Evolutionary conservation across 2,113 vertebrate species (phyloP), one percentile per base, ranked within the genome.

Genomic region (Corynorhinus townsendii): DNA sequence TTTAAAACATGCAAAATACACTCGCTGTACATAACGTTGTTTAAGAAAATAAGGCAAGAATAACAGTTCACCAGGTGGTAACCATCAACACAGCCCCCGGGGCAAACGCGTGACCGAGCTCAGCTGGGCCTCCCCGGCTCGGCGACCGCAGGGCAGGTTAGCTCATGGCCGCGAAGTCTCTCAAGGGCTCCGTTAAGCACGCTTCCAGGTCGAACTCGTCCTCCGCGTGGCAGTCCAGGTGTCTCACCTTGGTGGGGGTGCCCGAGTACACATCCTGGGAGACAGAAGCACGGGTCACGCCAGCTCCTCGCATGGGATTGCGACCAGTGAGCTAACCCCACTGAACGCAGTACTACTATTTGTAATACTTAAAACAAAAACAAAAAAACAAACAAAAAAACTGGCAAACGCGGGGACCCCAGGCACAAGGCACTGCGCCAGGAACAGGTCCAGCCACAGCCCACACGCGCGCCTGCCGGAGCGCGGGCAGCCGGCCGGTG

Each of bases 161-260:
- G 97, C 98, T 98, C 96, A 96, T 96, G 91, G 97, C 93, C 4
- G 97, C 87, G 2, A 98, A 97, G 95, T 97, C 97, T 93, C 92
- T 98, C 82, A 98, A 91, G 43, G 97, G 97, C 40, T 98, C 98
- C 10, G 87, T 97, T 62, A 98, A 95, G 96, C 98, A 98, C 30
- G 96, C 93, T 89, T 99, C 98, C 95, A 98, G 91, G 62, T 99
- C 98, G 91, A 98, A 98, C 35, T 96, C 98, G 5, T 97, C 98
- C 66, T 98, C 98, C 30, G 81, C 97, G 94, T 95, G 93, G 93
- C 62, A 96, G 93, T 98, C 98, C 94, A 98, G 38, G 2, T 98
- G 99, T 95, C 98, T 98, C 22, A 99, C 93, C 97, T 99, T 99
- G 52, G 99, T 99, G 92, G 99, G 99, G 47, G 99, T 99, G 54